Evolutionary conservation across 2,888 invertebrate species (phyloP).

Genomic region (Heteromyza rotundicornis): DNA sequence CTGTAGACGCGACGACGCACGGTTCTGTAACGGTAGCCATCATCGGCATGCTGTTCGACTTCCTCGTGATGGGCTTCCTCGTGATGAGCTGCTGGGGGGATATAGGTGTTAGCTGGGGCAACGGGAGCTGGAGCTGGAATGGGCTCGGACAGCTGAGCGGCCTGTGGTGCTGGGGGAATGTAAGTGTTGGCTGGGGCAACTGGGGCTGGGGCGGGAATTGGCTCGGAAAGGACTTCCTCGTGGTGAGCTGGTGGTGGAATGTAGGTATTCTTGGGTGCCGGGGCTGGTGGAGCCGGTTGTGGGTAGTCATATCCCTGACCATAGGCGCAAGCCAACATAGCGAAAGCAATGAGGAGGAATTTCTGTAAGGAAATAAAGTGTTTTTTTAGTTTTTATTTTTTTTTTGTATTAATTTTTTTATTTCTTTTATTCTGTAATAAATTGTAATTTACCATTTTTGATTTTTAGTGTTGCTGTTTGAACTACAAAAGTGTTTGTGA

Average conservation of each 20-base stretch:
- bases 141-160: conserved; percentile 12
- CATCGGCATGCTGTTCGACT: conserved; percentile 19
- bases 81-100: background rate
- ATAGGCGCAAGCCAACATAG: conserved; percentile 42
- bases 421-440: no score
- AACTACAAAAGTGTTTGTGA: no score
- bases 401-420: no score
- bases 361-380: conserved; percentile 38
- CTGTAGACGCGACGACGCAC: conserved; percentile 44
- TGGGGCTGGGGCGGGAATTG: background rate
- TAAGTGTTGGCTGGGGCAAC: background rate
- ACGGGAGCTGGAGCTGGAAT: background rate
- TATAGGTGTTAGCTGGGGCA: background rate
- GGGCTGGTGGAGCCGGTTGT: background rate
- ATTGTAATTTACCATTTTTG: no score
- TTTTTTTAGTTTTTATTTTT: no score
- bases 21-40: conserved; percentile 43
- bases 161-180: background rate
- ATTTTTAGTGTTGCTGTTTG: no score
- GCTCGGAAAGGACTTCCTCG: background rate
- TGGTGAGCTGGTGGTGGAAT: background rate
- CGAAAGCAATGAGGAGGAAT: conserved; percentile 46
- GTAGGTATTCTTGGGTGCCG: background rate
- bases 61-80: conserved; percentile 11
- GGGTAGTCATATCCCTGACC: conserved; percentile 30